Evolutionary conservation across 1,140 invertebrate species (phyloP), one percentile per base, ranked within the genome.

Genomic region (Cyphomyrmex costatus): DNA sequence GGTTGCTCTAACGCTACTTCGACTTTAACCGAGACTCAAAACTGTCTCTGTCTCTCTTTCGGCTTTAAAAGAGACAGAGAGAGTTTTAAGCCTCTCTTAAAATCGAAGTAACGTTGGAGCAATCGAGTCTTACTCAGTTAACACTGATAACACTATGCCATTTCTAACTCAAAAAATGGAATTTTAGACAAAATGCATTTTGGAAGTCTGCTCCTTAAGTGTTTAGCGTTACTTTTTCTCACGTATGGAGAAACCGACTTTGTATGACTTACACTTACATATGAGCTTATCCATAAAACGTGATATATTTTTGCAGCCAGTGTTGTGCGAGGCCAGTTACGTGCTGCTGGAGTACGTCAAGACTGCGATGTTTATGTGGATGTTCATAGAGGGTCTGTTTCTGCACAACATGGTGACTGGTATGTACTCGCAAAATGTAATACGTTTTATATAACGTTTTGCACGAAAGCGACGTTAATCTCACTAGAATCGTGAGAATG

Each of bases 351-450:
- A 99, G 93, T 99, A 98, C 93, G 97, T 97, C 0, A 96, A 97
- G 85, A 98, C 98, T 0, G 98, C 98, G 0, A 98, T 98, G 96
- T 99, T 99, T 92, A 98, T 98, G 97, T 99, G 98, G 98, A 99
- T 99, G 98, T 98, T 99, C 90, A 97, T 98, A 42, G 98, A 98
- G 93, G 98, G 98, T 0, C 95, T 98, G 21, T 98, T 98, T 92
- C 95, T 99, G 24, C 98, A 99, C 93, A 98, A 98, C 91, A 97
- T 98, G 94, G 97, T 98, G 19, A 97, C 98, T 42, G 96, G 96
- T 96, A 78, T 16, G 76, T 78, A 65, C 0, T 12, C 7, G 1
- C n/a, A 1, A 21, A 12, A 12, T 21, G 21, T 27, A 4, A 3
- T 21, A 33, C 4, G 21, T 4, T 33, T 74, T 27, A 58, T 4